A percentile compares a stretch with the other conserved stretches of the same genome.
phyloP scores from a whole-genome alignment of 37 sponge, comb jelly and placozoan genomes.

The Chondrosia reniformis region DNA sequence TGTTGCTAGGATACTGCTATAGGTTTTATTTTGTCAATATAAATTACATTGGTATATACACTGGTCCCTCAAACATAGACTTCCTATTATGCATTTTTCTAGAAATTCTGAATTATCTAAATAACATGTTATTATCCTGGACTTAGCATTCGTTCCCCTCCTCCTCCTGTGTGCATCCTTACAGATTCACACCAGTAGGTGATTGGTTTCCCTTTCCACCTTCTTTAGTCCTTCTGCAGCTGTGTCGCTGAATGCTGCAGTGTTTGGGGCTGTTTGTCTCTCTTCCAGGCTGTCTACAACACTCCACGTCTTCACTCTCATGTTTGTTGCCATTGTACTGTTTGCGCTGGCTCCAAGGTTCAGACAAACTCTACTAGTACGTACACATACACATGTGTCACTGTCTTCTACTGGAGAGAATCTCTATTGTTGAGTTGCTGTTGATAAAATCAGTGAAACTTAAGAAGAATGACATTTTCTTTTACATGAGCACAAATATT shows the following conservation, averaged over 20 bases:
- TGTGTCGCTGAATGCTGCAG: conserved; percentile 84
- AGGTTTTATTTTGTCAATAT: too few relatives aligned
- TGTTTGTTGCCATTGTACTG: conserved; percentile 57
- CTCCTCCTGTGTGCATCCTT: background rate
- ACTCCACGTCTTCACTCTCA: conserved; percentile 49
- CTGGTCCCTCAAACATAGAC: too few relatives aligned
- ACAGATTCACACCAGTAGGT: background rate
- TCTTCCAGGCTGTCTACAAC: conserved; percentile 77
- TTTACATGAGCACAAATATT: too few relatives aligned
- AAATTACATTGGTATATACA: too few relatives aligned
- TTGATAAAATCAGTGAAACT: too few relatives aligned
- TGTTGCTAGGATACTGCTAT: too few relatives aligned
- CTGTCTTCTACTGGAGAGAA: too few relatives aligned
- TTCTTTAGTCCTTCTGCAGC: conserved; percentile 63
- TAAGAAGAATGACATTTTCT: too few relatives aligned
- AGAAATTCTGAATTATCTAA: background rate
- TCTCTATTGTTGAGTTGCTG: too few relatives aligned
- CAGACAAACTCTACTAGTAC: conserved; percentile 18
- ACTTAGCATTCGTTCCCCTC: background rate
- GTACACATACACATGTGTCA: too few relatives aligned
- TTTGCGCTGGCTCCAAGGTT: conserved; percentile 64
- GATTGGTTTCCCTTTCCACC: conserved; percentile 69
- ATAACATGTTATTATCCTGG: background rate
- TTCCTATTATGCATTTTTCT: too few relatives aligned
- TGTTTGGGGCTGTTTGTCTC: conserved; percentile 85